Base-by-base conservation (phyloP, 2,797 vertebrate genomes). In the Malacoraja senta region DNA sequence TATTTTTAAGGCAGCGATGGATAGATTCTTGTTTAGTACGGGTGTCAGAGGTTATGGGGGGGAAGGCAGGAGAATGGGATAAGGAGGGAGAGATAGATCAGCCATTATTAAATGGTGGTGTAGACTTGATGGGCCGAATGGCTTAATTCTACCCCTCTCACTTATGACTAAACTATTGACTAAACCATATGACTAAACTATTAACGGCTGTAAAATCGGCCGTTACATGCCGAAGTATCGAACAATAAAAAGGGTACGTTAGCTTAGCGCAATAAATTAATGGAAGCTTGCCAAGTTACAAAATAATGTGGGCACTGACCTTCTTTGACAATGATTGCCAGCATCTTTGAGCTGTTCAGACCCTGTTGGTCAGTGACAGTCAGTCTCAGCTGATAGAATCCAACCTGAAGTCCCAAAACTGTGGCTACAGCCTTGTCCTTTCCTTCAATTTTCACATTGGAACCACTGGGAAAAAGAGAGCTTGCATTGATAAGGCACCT, bases 341-440 rank as follows among this genome's bases (percentile, higher is more conserved):
- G 95, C 0, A 95, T 94, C 6, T 97, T 94, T 0, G 95, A 96
- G 95, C 97, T 97, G 94, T 95, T 97, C 93, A 96, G 96, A 93
- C 97, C 98, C 95, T 98, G 95, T 81, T 95, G 95, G 96, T 99
- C 98, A 71, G 94, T 95, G 58, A 98, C 98, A 0, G 96, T 98
- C 95, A 99, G 94, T 21, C 94, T 97, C 95, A 98, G 98, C 94
- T 93, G 96, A 94, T 98, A 97, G 93, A 95, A 96, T 8, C 98
- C 98, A 72, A 95, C 95, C 76, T 95, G 95, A 0, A 99, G 95
- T 29, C 97, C 97, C 0, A 95, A 96, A 0, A 96, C 97, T 0
- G 95, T 96, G 90, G 97, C 97, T 63, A 98, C 92, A 0, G 97
- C 96, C 94, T 95, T 95, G 94, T 98, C 96, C 0, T 35, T 93